Percentiles rank a stretch among this genome's conserved stretches.
Evolutionary conservation across 2,113 vertebrate genomes (phyloP).

Genomic region (Pluvialis apricaria): DNA sequence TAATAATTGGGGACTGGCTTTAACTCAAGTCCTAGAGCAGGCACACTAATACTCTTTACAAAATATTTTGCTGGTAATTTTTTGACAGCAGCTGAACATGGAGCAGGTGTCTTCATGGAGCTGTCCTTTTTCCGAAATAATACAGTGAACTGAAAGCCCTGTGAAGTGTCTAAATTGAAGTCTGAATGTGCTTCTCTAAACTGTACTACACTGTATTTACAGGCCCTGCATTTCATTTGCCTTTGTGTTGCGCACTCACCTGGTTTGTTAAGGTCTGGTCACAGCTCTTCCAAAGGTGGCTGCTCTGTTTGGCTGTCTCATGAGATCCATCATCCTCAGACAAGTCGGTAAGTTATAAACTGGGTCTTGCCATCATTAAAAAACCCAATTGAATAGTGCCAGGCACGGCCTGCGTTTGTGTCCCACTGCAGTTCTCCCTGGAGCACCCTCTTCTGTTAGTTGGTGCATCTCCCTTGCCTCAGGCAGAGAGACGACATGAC

Average conservation of each 20-base stretch:
- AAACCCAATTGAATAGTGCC: fast-evolving
- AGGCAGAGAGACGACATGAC: neutral
- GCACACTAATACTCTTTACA: neutral
- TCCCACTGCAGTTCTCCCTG: neutral
- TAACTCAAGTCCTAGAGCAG: neutral
- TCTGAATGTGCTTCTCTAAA: neutral
- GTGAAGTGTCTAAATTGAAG: neutral
- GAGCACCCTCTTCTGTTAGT: neutral
- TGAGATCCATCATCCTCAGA: neutral
- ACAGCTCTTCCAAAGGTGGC: neutral
- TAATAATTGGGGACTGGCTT: neutral
- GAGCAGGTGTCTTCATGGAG: neutral
- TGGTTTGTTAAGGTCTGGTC: neutral
- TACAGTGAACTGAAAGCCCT: neutral
- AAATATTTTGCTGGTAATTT: neutral
- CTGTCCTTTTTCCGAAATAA: neutral
- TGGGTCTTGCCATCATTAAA: neutral
- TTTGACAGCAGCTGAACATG: neutral
- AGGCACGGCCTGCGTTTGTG: neutral
- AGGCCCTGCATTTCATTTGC: neutral
- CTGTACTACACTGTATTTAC: neutral
- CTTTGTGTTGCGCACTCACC: neutral
- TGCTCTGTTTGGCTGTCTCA: neutral
- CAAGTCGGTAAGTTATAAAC: neutral
- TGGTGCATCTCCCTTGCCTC: neutral